These are phyloP conservation scores for Petroica traversi DNA, from an alignment of 2,113 vertebrate genomes.

Conservation along the genomic window DNA sequence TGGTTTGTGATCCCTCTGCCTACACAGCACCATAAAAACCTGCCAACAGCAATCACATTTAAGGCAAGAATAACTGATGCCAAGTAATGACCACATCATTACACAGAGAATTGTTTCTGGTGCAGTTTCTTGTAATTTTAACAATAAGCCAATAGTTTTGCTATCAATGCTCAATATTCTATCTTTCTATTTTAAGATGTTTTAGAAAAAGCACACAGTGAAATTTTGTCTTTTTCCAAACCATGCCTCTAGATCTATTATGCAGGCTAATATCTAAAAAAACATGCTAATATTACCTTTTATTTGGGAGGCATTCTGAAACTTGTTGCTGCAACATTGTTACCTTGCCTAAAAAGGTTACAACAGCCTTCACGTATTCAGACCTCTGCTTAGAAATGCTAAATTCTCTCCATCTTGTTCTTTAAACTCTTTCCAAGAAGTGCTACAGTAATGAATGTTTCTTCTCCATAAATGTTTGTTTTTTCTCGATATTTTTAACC, in stretches of 20 bases:
- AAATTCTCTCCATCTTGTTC: not conserved
- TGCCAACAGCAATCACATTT: not conserved
- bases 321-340: not conserved
- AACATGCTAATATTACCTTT: accelerated
- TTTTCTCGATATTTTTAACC: not conserved
- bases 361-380: not conserved
- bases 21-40: not conserved
- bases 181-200: not conserved
- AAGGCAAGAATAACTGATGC: not conserved
- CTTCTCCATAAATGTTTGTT: not conserved
- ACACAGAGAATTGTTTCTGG: not conserved
- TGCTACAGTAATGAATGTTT: not conserved
- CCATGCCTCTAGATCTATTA: not conserved
- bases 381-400: not conserved
- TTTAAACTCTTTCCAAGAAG: not conserved
- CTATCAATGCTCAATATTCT: not conserved
- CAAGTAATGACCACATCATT: not conserved
- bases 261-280: not conserved
- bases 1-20: not conserved
- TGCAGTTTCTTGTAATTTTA: not conserved
- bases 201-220: not conserved
- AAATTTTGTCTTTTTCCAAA: not conserved
- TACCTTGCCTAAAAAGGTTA: not conserved
- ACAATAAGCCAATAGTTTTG: not conserved
- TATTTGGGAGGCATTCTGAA: not conserved